phyloP scores from a whole-genome alignment of 2,888 invertebrate species.

The Invenusta paracnida region DNA sequence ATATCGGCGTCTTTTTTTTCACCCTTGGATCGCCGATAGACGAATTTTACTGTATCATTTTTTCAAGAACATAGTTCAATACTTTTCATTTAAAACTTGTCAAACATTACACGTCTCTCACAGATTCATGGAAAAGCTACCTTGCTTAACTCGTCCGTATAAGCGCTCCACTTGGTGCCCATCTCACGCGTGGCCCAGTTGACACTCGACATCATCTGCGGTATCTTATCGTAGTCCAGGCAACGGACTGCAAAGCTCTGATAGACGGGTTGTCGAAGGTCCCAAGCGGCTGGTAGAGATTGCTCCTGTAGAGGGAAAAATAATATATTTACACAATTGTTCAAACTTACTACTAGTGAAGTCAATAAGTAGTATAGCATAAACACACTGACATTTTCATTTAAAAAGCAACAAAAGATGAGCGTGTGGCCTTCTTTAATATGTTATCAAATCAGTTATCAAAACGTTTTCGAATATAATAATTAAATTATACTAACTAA shows the following conservation, averaged over 20 bases:
- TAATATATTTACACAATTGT: neutral
- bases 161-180: neutral
- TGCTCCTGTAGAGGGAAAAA: neutral
- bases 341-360: no score
- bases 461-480: no score
- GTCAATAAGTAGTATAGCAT: no score
- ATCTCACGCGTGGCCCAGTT: neutral
- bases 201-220: slow-evolving; percentile 72
- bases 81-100: neutral
- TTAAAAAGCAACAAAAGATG: no score
- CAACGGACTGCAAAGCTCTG: slow-evolving; percentile 62
- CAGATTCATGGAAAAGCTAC: neutral
- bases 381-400: no score
- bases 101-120: neutral
- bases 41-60: no score
- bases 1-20: no score
- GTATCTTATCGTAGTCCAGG: slow-evolving; percentile 72
- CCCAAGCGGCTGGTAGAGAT: neutral
- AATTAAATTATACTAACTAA: no score
- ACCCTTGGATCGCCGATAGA: no score
- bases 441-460: no score
- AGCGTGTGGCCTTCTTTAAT: no score
- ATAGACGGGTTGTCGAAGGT: neutral
- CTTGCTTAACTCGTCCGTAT: neutral
- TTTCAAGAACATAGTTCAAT: no score